Evolutionary conservation across 1,140 invertebrate genomes (phyloP).

Genomic region (Hormaphis cornu): DNA sequence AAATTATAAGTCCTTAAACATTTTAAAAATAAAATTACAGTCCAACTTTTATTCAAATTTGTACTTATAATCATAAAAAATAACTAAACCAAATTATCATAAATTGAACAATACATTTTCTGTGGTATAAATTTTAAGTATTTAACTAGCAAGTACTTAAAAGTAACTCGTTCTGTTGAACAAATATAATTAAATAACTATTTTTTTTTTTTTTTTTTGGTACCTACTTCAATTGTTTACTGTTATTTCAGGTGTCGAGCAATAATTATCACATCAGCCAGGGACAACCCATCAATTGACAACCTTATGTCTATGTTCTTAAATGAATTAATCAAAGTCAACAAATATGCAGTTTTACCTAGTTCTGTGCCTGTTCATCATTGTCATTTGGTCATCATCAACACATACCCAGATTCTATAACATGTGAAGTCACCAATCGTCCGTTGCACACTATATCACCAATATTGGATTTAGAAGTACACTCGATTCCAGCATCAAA

Average conservation of each 20-base stretch:
- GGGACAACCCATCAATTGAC: slow-evolving; percentile 72
- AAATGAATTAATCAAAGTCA: slow-evolving; percentile 66
- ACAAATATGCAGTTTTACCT: slow-evolving; percentile 56
- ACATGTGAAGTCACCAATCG: slow-evolving; percentile 19
- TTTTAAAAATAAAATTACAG: no score
- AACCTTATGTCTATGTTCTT: slow-evolving; percentile 76
- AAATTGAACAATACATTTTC: no score
- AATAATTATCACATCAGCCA: slow-evolving; percentile 77
- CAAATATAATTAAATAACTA: no score
- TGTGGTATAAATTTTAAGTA: no score
- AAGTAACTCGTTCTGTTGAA: no score
- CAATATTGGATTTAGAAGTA: slow-evolving; percentile 45
- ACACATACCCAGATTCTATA: slow-evolving; percentile 66
- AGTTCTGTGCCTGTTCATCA: slow-evolving; percentile 65
- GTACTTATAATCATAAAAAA: no score
- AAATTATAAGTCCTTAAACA: no score
- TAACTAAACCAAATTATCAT: no score
- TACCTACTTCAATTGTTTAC: no score
- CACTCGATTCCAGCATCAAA: slow-evolving; percentile 45
- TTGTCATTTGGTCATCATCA: slow-evolving; percentile 80
- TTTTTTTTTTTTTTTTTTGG: no score
- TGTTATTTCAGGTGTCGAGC: slow-evolving; percentile 57
- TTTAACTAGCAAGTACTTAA: no score
- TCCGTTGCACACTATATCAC: slow-evolving; percentile 49
- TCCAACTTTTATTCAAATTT: no score